Base-by-base conservation (phyloP, 2,888 invertebrate genomes). In the Tetranychus truncatus region DNA sequence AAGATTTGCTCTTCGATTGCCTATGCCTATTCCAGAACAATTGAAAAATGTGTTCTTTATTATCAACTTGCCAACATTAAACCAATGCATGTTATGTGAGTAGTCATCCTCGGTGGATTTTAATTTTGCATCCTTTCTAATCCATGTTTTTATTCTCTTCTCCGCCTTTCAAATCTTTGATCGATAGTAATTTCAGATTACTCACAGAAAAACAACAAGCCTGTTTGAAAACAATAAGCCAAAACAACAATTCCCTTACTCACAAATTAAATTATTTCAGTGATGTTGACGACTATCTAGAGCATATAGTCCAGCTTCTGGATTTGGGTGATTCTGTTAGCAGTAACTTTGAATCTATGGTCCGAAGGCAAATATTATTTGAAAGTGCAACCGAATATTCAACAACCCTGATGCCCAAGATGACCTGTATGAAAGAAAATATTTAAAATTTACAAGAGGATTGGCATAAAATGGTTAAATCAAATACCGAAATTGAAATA, bases 1-100 rank as follows among this genome's bases (percentile, higher is more conserved):
- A 95, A 95, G 85, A 87, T 87, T 78, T 90, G 91, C 76, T 92
- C 92, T 82, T 92, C 91, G 80, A 89, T 92, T 74, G 91, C 91
- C 0, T 91, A 94, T 84, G 89, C 89, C 80, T 89, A 91, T 79
- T 89, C 88, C 82, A 85, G 91, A 74, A 86, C 88, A 76, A 87
- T 91, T 20, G 89, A 90, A 78, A 87, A 85, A 80, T 83, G 87
- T 76, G 85, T 89, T 34, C 84, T 85, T 67, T 88, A 88, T 75
- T 79, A 66, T 72, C 76, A 78, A 46, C 74, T 78, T 9, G 74
- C 78, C 8, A 75, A 77, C 45, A 72, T 66, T 45, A 77, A 74
- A 8, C 79, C 79, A 11, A 72, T 75, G 71, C 76, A 78, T 73
- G 74, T 79, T 5, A 55, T 78, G 78, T 79, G 74, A 78, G 77